These are phyloP conservation scores for Carassius auratus DNA, from an alignment of 2,113 vertebrate genomes.

Conservation along the genomic window DNA sequence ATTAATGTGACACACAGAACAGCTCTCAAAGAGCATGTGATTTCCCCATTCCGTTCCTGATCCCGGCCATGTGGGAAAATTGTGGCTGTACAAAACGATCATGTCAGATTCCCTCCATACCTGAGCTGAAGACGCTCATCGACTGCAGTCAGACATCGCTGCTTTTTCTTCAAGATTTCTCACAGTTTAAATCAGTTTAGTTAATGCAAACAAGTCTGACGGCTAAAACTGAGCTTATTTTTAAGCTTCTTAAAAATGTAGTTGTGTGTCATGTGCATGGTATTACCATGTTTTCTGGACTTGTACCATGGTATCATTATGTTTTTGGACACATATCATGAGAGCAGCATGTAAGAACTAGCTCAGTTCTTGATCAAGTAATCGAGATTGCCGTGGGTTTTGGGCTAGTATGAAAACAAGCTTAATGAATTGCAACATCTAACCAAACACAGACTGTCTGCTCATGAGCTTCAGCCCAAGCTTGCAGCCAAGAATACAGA, in stretches of 20 bases:
- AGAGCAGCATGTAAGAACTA: not conserved
- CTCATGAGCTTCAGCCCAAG: not conserved
- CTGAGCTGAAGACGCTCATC: not conserved
- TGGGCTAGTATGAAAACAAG: constrained; percentile 14
- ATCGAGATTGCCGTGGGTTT: constrained; percentile 7
- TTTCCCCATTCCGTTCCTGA: not conserved
- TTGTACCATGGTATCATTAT: not conserved
- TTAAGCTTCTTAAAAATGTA: too few relatives aligned
- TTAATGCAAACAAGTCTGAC: not conserved
- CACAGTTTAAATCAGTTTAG: not conserved
- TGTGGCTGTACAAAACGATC: constrained; percentile 12
- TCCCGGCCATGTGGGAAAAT: not conserved
- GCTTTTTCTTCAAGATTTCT: constrained; percentile 5
- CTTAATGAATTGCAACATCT: not conserved
- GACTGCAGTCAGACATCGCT: constrained; percentile 3
- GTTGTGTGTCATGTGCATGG: too few relatives aligned
- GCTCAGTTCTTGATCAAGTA: too few relatives aligned
- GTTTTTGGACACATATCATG: not conserved
- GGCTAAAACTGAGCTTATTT: not conserved
- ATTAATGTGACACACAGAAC: not conserved
- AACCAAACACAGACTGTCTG: not conserved
- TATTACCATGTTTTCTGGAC: not conserved
- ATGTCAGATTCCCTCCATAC: not conserved
- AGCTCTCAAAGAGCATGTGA: not conserved
- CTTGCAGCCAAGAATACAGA: too few relatives aligned